Evolutionary conservation across 1,140 invertebrate species (phyloP).

Genomic region (Varroa destructor): DNA sequence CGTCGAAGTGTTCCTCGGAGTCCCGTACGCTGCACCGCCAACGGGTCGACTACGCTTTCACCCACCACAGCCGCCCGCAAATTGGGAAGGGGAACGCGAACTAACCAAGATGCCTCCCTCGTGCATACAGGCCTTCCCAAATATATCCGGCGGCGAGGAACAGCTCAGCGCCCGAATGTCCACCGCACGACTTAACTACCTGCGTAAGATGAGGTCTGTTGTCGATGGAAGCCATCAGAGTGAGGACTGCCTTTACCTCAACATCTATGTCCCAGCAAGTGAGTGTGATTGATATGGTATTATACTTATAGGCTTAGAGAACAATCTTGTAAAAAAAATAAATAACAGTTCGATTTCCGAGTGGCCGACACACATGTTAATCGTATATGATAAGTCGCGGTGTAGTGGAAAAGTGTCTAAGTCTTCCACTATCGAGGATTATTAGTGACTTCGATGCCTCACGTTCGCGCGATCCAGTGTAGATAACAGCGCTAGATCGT

Average conservation of each 20-base stretch:
- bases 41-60: slow-evolving; percentile 6
- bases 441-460: too few species aligned
- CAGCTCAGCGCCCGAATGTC: not conserved
- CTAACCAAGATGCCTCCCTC: not conserved
- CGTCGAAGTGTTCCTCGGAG: slow-evolving; percentile 12
- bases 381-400: too few species aligned
- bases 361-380: too few species aligned
- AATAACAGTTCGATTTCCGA: too few species aligned
- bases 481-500: too few species aligned
- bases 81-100: slow-evolving; percentile 2
- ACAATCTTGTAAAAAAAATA: too few species aligned
- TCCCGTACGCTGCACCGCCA: slow-evolving; percentile 20
- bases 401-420: too few species aligned
- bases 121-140: slow-evolving; percentile 8
- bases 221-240: slow-evolving; percentile 55
- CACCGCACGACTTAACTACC: slow-evolving; percentile 3
- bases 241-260: slow-evolving; percentile 90
- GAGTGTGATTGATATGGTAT: not conserved
- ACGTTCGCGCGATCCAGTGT: too few species aligned
- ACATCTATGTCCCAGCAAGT: slow-evolving; percentile 68
- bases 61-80: not conserved
- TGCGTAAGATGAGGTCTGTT: not conserved
- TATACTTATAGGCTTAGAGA: too few species aligned
- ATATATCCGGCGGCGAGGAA: not conserved
- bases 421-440: too few species aligned